Evolutionary conservation across 2,113 vertebrate species (phyloP), one percentile per base, ranked within the genome.

Genomic region (Manacus vitellinus): DNA sequence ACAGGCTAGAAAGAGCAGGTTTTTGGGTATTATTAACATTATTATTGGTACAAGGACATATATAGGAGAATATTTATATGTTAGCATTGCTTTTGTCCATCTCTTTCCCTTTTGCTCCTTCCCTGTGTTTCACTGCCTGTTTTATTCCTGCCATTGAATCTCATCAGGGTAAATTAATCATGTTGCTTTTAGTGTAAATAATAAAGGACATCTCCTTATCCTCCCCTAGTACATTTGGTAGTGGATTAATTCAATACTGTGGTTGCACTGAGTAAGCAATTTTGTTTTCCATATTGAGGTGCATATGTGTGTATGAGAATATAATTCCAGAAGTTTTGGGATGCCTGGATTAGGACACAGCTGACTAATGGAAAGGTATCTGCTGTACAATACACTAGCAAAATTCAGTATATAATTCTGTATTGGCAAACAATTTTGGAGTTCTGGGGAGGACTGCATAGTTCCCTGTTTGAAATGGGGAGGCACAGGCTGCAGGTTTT

Each of bases 31-130:
- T 89, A 84, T 91, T 90, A 67, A 24, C 51, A 91, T 89, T 94
- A 92, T 96, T 96, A 92, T 73, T 72, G 52, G 47, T 52, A 71
- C 46, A 77, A 97, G 61, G 79, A 81, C 55, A 73, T 33, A 21
- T n/a, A 63, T 33, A 70, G 58, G 33, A 56, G 30, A 70, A 65
- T 39, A 44, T 70, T 72, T 82, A 41, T 43, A n/a, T 15, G 33
- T 20, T 61, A 56, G 86, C 74, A 25, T 63, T 76, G 39, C 10
- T 43, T 85, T 79, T 66, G 20, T 68, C 47, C 11, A 16, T 73
- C n/a, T 71, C 14, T 67, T 49, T 83, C 22, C 5, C 22, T 80
- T 75, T 84, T 90, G 4, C 18, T 70, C 21, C 23, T 35, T 52
- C 66, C 65, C 37, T 61, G n/a, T 56, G 8, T 89, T 68, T 82